Base-by-base conservation (phyloP, 2,113 vertebrate species). In the Vulpes ferrilata region DNA sequence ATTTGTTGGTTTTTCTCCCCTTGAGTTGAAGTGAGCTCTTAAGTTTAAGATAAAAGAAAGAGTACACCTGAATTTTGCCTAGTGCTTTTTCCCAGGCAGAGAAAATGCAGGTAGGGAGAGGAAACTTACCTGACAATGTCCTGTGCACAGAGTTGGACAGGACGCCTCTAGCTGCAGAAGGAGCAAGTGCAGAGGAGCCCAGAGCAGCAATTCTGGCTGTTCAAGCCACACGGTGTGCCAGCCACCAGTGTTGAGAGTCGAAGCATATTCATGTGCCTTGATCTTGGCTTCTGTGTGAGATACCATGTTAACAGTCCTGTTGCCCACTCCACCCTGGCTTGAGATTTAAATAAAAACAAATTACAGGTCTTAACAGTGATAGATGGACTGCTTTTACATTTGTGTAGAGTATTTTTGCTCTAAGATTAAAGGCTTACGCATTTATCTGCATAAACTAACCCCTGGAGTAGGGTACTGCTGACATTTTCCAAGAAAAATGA, bases 401-500 rank as follows among this genome's bases (percentile, higher is more conserved):
- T 98, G 98, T 98, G 97, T 98, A 94, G 99, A 98, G 95, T 98
- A 98, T 98, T 98, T 99, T 99, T 98, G 98, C 99, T 98, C 98
- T 99, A 98, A 99, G 99, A 99, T 99, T 99, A 99, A 99, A 99
- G 98, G 98, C 98, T 99, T 99, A 98, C 78, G 60, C 98, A 98
- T 99, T 99, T 99, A 99, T 99, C 99, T 99, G 99, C 99, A 99
- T 99, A 99, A 99, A 99, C 99, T 99, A 99, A 99, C 98, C 98
- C 98, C 98, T 97, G 98, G 99, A 98, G 99, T 99, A 98, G 98
- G 98, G 99, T 98, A 98, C 98, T 98, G 99, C 99, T 99, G 99
- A 99, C 99, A 99, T 99, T 99, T 99, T 99, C 99, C 99, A 99
- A 99, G 99, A 99, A 99, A 99, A 99, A 99, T 99, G 99, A 99